Evolutionary conservation across 1,140 invertebrate genomes (phyloP), one percentile per base, ranked within the genome.

Genomic region (Sipha flava): DNA sequence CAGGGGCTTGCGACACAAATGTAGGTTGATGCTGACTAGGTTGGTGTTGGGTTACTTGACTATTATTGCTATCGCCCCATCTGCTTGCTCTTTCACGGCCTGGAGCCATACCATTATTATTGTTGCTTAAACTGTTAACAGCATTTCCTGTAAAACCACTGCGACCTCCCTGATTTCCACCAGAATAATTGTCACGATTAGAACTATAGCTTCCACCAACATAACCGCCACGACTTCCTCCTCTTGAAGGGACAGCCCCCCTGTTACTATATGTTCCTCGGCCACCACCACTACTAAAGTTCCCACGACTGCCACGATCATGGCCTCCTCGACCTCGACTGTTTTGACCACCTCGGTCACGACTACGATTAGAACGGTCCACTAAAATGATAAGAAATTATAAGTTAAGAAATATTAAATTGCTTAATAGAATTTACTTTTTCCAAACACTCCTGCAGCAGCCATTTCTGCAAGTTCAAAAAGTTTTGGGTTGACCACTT

Each of bases 401-500:
- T n/a, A n/a, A n/a, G n/a, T n/a, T n/a, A n/a, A n/a, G n/a, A n/a
- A n/a, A n/a, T n/a, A n/a, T 43, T 18, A 9, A 45, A 26, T 45
- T 47, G 47, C 47, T 29, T 18, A 29, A 29, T 1, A n/a, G 14
- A 73, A 59, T 14, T 40, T 59, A 77, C 73, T 77, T 43, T 57
- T 77, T 29, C 73, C 73, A 77, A 77, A 77, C n/a, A 57, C 73
- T 59, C 73, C 73, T 16, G 73, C 34, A 59, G 73, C 73, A 59
- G 80, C 79, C 43, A 68, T 82, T 79, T 84, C 81, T 43, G 89
- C 89, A 82, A 92, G 87, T 83, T 92, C 90, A 79, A 88, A 84
- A 6, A 93, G 84, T 82, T 91, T 91, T 0, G 91, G 91, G 85
- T 92, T 91, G 34, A 95, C 90, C 2, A 95, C 92, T 89, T 98